A percentile compares a stretch with the other conserved stretches of the same genome.
Evolutionary conservation across 2,113 vertebrate genomes (phyloP).

Genomic region (Gobio gobio): DNA sequence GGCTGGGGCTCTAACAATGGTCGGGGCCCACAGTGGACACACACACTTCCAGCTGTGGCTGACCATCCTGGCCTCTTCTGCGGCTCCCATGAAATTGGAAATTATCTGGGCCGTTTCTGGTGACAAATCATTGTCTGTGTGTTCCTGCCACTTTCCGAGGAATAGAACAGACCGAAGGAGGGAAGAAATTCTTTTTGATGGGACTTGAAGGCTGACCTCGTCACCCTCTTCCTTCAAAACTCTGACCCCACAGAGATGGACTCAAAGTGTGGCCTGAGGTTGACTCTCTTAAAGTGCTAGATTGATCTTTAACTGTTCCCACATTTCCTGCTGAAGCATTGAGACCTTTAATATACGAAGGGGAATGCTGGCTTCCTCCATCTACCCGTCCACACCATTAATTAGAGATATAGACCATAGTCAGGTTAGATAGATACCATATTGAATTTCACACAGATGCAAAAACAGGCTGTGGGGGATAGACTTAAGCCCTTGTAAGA

Average conservation of each 20-base stretch:
- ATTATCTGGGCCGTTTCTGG: slow-evolving; percentile 59
- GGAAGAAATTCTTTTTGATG: slow-evolving; percentile 54
- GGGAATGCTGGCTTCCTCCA: background rate
- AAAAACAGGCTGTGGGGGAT: too few species aligned
- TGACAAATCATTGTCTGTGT: slow-evolving; percentile 63
- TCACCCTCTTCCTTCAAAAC: slow-evolving; percentile 49
- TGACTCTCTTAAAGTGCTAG: slow-evolving; percentile 35
- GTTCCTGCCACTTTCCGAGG: slow-evolving; percentile 46
- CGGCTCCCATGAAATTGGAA: slow-evolving; percentile 66
- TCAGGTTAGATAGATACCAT: background rate
- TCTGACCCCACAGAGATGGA: slow-evolving; percentile 32
- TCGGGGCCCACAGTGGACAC: slow-evolving; percentile 45
- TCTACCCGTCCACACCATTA: background rate
- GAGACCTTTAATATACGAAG: slow-evolving; percentile 1
- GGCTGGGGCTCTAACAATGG: slow-evolving; percentile 60
- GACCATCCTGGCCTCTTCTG: slow-evolving; percentile 46
- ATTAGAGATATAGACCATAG: background rate
- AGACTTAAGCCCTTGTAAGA: too few species aligned
- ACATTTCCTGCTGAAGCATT: slow-evolving; percentile 6
- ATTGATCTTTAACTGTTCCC: slow-evolving; percentile 42
- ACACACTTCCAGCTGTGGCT: slow-evolving; percentile 49
- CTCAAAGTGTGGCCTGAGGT: slow-evolving; percentile 50
- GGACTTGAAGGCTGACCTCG: slow-evolving; percentile 47
- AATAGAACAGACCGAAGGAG: slow-evolving; percentile 4
- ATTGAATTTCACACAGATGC: too few species aligned